These are phyloP conservation scores for Crocuta crocuta DNA, from an alignment of 2,113 vertebrate genomes.

Conservation along the genomic window DNA sequence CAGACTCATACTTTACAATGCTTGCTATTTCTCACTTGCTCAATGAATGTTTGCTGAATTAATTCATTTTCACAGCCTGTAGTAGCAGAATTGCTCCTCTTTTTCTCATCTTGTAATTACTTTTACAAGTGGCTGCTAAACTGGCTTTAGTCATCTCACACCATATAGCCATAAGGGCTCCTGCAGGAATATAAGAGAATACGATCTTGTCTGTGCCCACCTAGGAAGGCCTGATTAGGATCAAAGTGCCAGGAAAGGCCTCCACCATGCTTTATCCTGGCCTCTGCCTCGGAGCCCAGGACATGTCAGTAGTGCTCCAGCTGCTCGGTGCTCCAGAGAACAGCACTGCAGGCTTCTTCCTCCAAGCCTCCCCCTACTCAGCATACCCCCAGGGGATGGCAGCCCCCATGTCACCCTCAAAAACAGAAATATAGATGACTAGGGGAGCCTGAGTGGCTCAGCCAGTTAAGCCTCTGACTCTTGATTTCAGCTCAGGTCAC, in stretches of 20 bases:
- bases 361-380: background rate
- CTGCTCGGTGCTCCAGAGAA: background rate
- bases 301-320: background rate
- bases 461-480: too few species aligned
- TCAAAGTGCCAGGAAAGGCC: background rate
- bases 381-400: background rate
- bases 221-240: background rate
- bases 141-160: conserved; percentile 50
- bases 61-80: conserved; percentile 58
- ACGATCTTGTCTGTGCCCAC: background rate
- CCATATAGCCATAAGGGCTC: conserved; percentile 26
- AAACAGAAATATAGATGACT: conserved; percentile 5
- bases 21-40: conserved; percentile 1
- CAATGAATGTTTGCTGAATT: conserved; percentile 45
- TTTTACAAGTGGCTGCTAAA: conserved; percentile 63
- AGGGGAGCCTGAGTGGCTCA: background rate
- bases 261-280: background rate
- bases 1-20: background rate
- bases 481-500: too few species aligned
- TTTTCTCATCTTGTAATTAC: conserved; percentile 59
- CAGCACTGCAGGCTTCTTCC: background rate
- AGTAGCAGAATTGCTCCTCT: conserved; percentile 21
- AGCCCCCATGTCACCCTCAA: background rate
- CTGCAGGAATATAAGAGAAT: background rate
- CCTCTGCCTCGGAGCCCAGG: background rate